Base-by-base conservation (phyloP, 2,113 vertebrate species). In the Hystrix brachyura region DNA sequence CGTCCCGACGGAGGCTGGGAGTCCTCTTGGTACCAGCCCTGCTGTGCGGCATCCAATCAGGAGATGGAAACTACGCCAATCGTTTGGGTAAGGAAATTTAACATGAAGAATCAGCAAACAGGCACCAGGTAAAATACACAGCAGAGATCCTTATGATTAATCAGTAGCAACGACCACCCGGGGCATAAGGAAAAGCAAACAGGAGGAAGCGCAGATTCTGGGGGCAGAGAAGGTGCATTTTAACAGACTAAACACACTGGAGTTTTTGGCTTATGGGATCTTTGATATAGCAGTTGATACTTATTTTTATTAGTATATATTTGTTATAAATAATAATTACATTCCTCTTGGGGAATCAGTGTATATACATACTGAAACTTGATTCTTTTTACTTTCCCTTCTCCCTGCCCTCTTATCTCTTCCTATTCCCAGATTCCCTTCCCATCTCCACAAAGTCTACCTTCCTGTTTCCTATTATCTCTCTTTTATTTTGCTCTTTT, bases 51-150 rank as follows among this genome's bases (percentile, higher is more conserved):
- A 51, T 53, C 60, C 10, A 48, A 0, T 90, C 34, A 62, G 51
- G 23, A 81, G 32, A n/a, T 32, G 82, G 29, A 76, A 82, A 32
- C 17, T 38, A 79, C 14, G 13, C 29, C n/a, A 38, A 60, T 89
- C 34, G 67, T 32, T 34, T 96, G 57, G 87, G 74, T 7, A 80
- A 74, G 19, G 14, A 91, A 67, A 91, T 84, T 55, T 87, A 92
- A 79, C 71, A 51, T 18, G 21, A 94, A 82, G 53, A 86, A 82
- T 25, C 15, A 8, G 76, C 46, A 95, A 2, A 23, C 80, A 74
- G 29, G 69, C 23, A 87, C 76, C 46, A 2, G 3, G 57, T 91
- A 92, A 84, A 51, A 14, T 27, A 60, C 18, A 38, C 55, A 59
- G 67, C 29, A 48, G 71, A 69, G 57, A 46, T 79, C 1, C 46